Percentiles rank a stretch among this genome's conserved stretches.
phyloP scores from a whole-genome alignment of 2,113 vertebrate genomes.

The Piaya cayana region DNA sequence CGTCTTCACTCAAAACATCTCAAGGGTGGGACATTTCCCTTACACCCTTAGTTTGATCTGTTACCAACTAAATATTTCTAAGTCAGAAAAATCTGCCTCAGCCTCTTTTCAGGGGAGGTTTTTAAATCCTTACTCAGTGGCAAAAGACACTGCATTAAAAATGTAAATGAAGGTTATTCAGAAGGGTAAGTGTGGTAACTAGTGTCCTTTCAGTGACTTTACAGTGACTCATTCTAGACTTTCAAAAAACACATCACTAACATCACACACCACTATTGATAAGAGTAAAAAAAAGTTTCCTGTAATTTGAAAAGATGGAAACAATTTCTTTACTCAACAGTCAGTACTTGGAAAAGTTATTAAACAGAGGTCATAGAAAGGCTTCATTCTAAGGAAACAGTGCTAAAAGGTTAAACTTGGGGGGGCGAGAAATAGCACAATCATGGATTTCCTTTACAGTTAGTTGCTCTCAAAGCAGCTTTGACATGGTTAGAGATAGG shows the following conservation, averaged over 20 bases:
- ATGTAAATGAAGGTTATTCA: constrained; percentile 72
- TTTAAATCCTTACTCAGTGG: constrained; percentile 48
- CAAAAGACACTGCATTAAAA: constrained; percentile 55
- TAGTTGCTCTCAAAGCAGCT: constrained; percentile 37
- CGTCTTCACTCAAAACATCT: constrained; percentile 29
- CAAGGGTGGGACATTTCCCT: neutral
- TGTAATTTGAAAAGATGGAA: constrained; percentile 78
- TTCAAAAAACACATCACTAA: constrained; percentile 77
- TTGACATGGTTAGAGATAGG: constrained; percentile 16
- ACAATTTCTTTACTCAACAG: constrained; percentile 68
- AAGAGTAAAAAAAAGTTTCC: constrained; percentile 75
- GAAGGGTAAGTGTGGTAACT: constrained; percentile 76
- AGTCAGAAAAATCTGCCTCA: neutral
- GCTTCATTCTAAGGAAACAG: constrained; percentile 48
- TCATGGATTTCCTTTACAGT: constrained; percentile 65
- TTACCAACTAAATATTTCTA: constrained; percentile 32
- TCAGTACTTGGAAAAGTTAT: constrained; percentile 61
- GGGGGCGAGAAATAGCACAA: constrained; percentile 52
- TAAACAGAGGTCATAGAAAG: constrained; percentile 67
- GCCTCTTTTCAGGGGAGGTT: neutral
- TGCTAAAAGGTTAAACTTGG: constrained; percentile 37
- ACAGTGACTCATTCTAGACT: constrained; percentile 80
- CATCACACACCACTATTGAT: constrained; percentile 65
- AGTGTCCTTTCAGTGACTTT: constrained; percentile 79
- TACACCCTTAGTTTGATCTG: neutral